Evolutionary conservation across 2,797 vertebrate species (phyloP).

Genomic region (Antrozous pallidus): DNA sequence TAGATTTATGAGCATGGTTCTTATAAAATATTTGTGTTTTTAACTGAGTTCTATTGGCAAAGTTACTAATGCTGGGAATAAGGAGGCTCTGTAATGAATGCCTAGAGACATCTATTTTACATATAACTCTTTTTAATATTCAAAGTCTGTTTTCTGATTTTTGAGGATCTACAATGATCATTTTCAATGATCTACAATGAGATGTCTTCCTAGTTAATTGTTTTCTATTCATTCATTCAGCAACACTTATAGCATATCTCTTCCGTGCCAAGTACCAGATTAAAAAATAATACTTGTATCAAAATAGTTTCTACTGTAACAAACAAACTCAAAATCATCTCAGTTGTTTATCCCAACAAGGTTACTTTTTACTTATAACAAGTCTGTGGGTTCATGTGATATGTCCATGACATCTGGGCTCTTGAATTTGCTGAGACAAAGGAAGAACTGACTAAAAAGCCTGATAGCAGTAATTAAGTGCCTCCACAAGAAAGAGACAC

Average conservation of each 20-base stretch:
- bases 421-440: background rate
- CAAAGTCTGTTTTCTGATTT: background rate
- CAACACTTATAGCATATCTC: background rate
- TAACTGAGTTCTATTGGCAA: background rate
- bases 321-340: background rate
- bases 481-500: background rate
- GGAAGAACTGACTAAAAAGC: background rate
- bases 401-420: background rate
- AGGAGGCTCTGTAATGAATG: background rate
- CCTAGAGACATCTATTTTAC: background rate
- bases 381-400: background rate
- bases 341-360: background rate
- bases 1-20: slow-evolving; percentile 5
- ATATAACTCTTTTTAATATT: background rate
- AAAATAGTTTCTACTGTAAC: background rate
- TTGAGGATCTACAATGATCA: background rate
- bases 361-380: background rate
- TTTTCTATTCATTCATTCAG: background rate
- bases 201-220: background rate
- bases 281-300: background rate
- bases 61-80: background rate
- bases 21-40: background rate
- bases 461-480: background rate
- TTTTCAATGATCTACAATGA: background rate
- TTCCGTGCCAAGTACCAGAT: background rate